Evolutionary conservation across 1,140 invertebrate genomes (phyloP), one percentile per base, ranked within the genome.

Genomic region (Pogonomyrmex californicus): DNA sequence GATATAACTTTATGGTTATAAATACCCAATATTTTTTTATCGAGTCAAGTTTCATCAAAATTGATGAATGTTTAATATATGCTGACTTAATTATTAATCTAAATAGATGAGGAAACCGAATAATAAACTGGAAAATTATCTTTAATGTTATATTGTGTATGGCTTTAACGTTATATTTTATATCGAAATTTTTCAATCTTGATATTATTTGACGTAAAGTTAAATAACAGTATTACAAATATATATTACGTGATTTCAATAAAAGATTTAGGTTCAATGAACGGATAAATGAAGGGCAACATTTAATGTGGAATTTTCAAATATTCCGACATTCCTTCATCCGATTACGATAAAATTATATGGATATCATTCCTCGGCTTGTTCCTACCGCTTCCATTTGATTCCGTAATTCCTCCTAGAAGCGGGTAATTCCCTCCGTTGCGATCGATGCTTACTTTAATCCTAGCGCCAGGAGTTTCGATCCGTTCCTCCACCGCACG

Each of bases 391-490:
- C 12, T 44, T 47, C n/a, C 62, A 36, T 41, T 41, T 63, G 68
- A 89, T 77, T 56, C 62, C 49, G 78, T 90, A 87, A 90, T 87
- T 90, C 66, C 85, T 41, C 60, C 14, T 49, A 23, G 77, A 87
- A 82, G 49, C 66, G 38, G 63, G 17, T 75, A 83, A 83, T 75
- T 83, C 68, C 54, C n/a, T 6, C 36, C 41, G 70, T 75, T 68
- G 54, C 73, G 68, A 89, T 87, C 77, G 85, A 36, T 44, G 87
- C 88, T 87, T 79, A 49, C 70, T 77, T 88, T 90, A 90, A 90
- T 89, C 66, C 86, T 33, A 62, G 60, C 51, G 14, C 23, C 77
- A 56, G 17, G 86, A 58, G 62, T 70, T 90, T 90, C 88, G 88
- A 90, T 88, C 87, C 71, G 17, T 89, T 86, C 85, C 83, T 44